Conservation (phyloP, 1,140 invertebrate species). For the Tetranychus cinnabarinus region DNA sequence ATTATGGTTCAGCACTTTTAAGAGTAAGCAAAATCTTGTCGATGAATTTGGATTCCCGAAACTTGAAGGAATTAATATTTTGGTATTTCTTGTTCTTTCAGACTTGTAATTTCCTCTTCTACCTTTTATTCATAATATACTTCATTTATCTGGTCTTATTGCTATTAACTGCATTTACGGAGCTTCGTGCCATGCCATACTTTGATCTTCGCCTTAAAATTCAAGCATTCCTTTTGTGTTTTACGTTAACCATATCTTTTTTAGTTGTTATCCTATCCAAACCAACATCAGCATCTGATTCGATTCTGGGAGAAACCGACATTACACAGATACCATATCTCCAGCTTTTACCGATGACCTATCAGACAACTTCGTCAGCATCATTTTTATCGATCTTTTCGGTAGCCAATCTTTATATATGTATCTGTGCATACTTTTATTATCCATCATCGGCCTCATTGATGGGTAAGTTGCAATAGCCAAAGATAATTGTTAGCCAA, state of each 20-base stretch:
- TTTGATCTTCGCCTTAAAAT: slow-evolving; percentile 83
- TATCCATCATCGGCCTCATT: slow-evolving; percentile 5
- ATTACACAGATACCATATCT: slow-evolving; percentile 7
- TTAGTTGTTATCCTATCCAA: slow-evolving; percentile 25
- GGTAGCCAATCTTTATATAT: slow-evolving; percentile 9
- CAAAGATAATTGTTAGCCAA: background rate
- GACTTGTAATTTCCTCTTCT: slow-evolving; percentile 51
- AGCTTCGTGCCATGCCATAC: slow-evolving; percentile 83
- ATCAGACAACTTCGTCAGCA: slow-evolving; percentile 7
- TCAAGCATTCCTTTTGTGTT: slow-evolving; percentile 55
- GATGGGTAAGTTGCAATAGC: slow-evolving; percentile 1
- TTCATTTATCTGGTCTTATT: slow-evolving; percentile 58
- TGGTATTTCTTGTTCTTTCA: slow-evolving; percentile 14
- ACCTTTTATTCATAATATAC: slow-evolving; percentile 55
- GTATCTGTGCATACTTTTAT: slow-evolving; percentile 5
- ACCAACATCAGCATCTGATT: background rate
- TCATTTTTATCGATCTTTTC: slow-evolving; percentile 8
- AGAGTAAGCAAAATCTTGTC: background rate
- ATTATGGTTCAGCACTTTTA: background rate
- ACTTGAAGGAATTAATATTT: background rate
- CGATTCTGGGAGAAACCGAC: background rate
- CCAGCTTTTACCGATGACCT: slow-evolving; percentile 6
- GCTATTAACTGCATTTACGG: slow-evolving; percentile 68
- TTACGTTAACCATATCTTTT: slow-evolving; percentile 52
- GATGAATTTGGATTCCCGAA: background rate